phyloP scores from a whole-genome alignment of 2,888 invertebrate species.

The Steinernema carpocapsae region DNA sequence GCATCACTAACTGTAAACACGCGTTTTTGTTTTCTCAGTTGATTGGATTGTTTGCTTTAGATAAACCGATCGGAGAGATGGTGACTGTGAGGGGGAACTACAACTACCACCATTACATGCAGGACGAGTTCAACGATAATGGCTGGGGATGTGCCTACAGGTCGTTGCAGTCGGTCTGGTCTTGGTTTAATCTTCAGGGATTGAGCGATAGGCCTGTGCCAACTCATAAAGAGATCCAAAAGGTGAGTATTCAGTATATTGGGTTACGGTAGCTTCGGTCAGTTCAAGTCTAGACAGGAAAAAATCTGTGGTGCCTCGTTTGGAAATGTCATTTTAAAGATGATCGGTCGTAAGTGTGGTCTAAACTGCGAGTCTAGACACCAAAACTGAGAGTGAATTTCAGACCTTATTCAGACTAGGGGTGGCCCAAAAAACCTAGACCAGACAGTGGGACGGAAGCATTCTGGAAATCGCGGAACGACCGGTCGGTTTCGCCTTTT shows the following conservation, averaged over 20 bases:
- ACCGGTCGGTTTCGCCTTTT: too few relatives aligned
- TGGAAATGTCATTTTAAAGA: too few relatives aligned
- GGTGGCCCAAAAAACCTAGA: too few relatives aligned
- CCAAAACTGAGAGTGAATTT: too few relatives aligned
- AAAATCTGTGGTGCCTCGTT: too few relatives aligned
- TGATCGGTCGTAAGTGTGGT: too few relatives aligned
- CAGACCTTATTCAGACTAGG: too few relatives aligned
- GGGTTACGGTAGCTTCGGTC: neutral
- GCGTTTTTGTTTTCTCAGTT: neutral
- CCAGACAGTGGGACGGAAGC: too few relatives aligned
- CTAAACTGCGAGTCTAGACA: too few relatives aligned
- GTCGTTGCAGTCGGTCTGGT: constrained; percentile 91
- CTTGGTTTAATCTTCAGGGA: constrained; percentile 90
- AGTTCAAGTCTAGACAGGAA: too few relatives aligned
- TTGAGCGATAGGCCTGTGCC: constrained; percentile 81
- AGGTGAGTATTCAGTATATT: constrained; percentile 66
- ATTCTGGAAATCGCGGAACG: too few relatives aligned
- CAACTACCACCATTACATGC: constrained; percentile 94
- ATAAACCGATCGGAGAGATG: constrained; percentile 57
- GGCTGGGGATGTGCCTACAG: constrained; percentile 99
- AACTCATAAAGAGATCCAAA: constrained; percentile 83
- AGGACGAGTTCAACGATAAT: constrained; percentile 86
- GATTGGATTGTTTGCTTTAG: constrained; percentile 44
- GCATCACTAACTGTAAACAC: constrained; percentile 38
- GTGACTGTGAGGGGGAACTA: constrained; percentile 81